Evolutionary conservation across 2,888 invertebrate species (phyloP).

Genomic region (Seira musarum): DNA sequence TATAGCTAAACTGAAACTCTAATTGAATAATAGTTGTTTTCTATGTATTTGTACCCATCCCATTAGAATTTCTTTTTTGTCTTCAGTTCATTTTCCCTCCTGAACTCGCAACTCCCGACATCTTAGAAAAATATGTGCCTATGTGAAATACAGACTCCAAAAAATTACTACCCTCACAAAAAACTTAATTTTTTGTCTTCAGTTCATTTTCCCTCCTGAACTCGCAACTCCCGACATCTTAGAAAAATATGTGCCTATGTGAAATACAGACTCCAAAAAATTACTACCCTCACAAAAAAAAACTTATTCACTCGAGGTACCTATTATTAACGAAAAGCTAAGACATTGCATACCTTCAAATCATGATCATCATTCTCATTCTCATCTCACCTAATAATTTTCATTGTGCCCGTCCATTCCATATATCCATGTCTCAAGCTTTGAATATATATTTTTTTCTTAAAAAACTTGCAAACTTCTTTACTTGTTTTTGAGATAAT

Average conservation of each 20-base stretch:
- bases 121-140: not conserved
- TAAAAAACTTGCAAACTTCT: not conserved
- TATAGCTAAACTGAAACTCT: no score
- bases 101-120: not conserved
- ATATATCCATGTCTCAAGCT: not conserved
- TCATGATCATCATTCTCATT: no score
- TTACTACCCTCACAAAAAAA: not conserved
- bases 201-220: no score
- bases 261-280: constrained; percentile 6
- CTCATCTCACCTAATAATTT: not conserved
- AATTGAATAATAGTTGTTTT: no score
- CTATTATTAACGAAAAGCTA: constrained; percentile 10
- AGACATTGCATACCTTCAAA: no score
- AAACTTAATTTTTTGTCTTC: no score
- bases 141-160: constrained; percentile 1
- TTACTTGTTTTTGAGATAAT: constrained; percentile 9
- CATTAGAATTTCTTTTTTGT: no score
- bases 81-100: no score
- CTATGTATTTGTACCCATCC: no score
- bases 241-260: not conserved
- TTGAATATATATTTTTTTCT: not conserved
- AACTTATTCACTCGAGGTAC: not conserved
- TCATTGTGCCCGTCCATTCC: not conserved
- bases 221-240: not conserved
- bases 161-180: no score